Evolutionary conservation across 2,888 invertebrate species (phyloP).

Genomic region (Zaprionus bogoriensis): DNA sequence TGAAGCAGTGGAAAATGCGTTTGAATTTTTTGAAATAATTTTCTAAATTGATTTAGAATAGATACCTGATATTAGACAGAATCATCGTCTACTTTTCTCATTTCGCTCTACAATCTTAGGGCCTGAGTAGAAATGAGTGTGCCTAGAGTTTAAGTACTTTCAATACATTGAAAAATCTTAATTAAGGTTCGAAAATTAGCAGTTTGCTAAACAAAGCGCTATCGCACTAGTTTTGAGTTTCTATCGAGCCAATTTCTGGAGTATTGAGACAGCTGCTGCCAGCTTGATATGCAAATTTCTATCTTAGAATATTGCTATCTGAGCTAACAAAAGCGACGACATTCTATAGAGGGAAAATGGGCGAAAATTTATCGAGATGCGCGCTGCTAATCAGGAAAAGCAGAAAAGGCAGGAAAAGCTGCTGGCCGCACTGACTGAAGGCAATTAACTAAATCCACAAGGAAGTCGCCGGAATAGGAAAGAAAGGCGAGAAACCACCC

Average conservation of each 20-base stretch:
- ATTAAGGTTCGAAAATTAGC: not conserved
- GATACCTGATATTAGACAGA: no score
- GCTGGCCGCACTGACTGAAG: conserved; percentile 5
- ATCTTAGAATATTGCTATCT: no score
- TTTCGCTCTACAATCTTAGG: no score
- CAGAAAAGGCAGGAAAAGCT: no score
- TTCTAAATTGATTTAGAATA: no score
- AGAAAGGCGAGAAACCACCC: conserved; percentile 31
- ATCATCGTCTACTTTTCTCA: no score
- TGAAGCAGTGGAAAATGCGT: no score
- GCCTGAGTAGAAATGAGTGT: no score
- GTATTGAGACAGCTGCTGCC: not conserved
- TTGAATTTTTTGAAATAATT: no score
- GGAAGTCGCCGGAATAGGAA: not conserved
- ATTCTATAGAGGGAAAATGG: not conserved
- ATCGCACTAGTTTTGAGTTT: not conserved
- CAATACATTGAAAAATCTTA: not conserved
- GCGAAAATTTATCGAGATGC: conserved; percentile 17
- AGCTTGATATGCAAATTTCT: not conserved
- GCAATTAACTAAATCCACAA: conserved; percentile 62
- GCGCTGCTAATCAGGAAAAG: conserved; percentile 38
- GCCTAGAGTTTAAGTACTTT: no score
- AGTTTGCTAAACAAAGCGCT: not conserved
- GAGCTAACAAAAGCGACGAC: no score
- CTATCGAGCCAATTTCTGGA: not conserved